Base-by-base conservation (phyloP, 2,888 invertebrate genomes). In the Tachina grossa region DNA sequence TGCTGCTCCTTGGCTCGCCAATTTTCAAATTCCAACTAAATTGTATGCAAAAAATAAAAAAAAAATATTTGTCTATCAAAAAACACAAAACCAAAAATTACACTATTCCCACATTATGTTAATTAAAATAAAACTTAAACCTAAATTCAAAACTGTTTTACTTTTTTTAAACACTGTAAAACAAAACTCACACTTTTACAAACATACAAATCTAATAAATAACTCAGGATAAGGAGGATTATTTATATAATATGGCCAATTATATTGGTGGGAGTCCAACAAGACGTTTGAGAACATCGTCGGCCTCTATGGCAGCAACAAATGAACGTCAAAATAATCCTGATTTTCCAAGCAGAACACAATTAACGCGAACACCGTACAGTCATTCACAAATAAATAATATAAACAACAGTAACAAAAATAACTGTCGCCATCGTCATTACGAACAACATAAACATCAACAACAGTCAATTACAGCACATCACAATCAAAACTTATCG, bases 251-350 rank as follows among this genome's bases (percentile, higher is more conserved):
- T 79, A 53, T 87, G 51, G 61, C 78, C 66, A 87, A 81, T 66
- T 53, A 31, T 61, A 61, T 14, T 87, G 87, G 87, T 78, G 85
- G 78, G 68, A 87, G 81, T 19, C 66, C 88, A 84, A 88, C 84
- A 39, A 79, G 83, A 22, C 85, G 83, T 61, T 72, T 85, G 43
- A 76, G 85, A 80, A 87, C 87, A 86, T 83, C 84, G 51, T 76
- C 88, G 61, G 71, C 87, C 63, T 86, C 89, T 82, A 86, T 87
- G 84, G 83, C 88, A 83, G 87, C 87, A 87, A 86, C 88, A 87
- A 89, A 90, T 88, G 92, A 92, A 83, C 87, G 88, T 86, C 89
- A 88, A 86, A 89, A 89, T 88, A 90, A 90, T 80, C 89, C 89
- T 86, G 88, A 89, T 86, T 90, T 88, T 66, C 49, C 66, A 13